These are phyloP conservation scores for Chitala chitala DNA, from an alignment of 2,113 vertebrate species.

Conservation along the genomic window DNA sequence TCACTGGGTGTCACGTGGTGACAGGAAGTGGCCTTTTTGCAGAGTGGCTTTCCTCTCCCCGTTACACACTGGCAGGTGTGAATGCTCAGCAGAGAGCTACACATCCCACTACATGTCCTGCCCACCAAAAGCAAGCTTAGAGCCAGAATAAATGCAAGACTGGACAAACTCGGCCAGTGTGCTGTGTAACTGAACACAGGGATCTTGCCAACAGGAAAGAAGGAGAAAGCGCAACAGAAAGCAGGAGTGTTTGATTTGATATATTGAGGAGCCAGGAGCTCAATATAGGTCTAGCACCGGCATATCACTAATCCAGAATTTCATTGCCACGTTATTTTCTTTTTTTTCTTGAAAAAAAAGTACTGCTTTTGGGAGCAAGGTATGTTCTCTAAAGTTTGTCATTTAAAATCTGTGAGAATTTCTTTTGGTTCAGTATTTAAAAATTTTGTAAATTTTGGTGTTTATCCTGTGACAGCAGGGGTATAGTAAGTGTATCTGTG, in stretches of 20 bases:
- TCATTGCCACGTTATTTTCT: neutral
- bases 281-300: neutral
- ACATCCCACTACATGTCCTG: conserved; percentile 1
- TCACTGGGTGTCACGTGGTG: neutral
- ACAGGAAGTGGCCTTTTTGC: neutral
- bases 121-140: neutral
- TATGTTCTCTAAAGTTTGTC: neutral
- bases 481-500: too few species aligned
- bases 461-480: too few species aligned
- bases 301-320: neutral
- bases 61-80: too few species aligned
- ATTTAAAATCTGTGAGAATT: neutral
- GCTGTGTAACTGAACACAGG: neutral
- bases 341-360: neutral
- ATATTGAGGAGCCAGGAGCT: neutral
- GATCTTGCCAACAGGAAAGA: neutral
- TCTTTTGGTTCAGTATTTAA: neutral
- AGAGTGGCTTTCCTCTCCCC: too few species aligned
- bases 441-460: too few species aligned
- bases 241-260: conserved; percentile 6
- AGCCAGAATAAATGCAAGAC: neutral
- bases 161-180: neutral
- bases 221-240: neutral
- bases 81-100: too few species aligned
- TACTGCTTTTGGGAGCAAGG: neutral